A percentile compares a stretch with the other conserved stretches of the same genome.
phyloP scores from a whole-genome alignment of 2,113 vertebrate species.

The Ceyx margarethae region DNA sequence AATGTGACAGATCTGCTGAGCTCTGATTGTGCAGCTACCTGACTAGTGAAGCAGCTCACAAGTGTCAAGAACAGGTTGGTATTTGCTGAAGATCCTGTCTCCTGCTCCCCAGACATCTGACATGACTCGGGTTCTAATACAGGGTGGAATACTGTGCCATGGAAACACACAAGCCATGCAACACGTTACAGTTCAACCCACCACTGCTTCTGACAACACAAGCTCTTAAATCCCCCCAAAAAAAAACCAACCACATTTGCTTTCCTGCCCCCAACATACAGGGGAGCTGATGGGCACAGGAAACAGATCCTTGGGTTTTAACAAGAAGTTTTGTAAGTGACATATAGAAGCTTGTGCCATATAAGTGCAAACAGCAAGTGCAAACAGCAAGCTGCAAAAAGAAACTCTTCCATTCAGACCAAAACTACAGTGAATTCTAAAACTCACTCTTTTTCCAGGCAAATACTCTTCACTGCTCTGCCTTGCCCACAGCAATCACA shows the following conservation, averaged over 20 bases:
- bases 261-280: not conserved
- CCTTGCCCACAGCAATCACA: not conserved
- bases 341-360: not conserved
- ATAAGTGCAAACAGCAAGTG: accelerated
- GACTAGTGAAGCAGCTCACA: not conserved
- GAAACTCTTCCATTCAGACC: not conserved
- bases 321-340: not conserved
- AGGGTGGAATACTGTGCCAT: not conserved
- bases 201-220: not conserved
- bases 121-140: not conserved
- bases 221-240: not conserved
- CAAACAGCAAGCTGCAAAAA: not conserved
- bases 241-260: not conserved
- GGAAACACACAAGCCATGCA: not conserved
- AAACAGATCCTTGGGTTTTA: not conserved
- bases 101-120: not conserved
- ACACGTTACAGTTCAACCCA: not conserved
- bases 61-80: not conserved
- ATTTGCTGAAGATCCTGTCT: not conserved
- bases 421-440: not conserved
- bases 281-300: not conserved
- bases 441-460: not conserved
- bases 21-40: not conserved
- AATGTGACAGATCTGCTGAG: not conserved
- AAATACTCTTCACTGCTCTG: not conserved